These are phyloP conservation scores for Epizoanthus rinbou DNA, from an alignment of 92 coral and sea anemone genomes.

Conservation along the genomic window DNA sequence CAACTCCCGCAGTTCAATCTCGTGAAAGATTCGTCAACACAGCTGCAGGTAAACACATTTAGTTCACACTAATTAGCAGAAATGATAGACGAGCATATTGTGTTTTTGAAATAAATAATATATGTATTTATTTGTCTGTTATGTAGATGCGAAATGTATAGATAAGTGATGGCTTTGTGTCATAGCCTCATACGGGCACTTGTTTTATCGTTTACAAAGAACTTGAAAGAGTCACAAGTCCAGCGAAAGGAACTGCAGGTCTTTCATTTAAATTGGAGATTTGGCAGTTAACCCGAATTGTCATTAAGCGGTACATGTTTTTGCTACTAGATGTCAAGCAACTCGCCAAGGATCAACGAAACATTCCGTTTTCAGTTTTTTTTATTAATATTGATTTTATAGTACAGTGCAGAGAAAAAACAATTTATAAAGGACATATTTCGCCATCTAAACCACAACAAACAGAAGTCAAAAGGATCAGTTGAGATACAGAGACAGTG, in stretches of 20 bases:
- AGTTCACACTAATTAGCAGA: constrained; percentile 14
- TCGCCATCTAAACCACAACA: background rate
- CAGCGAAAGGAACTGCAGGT: too few species aligned
- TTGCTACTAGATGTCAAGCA: background rate
- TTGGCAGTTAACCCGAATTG: background rate
- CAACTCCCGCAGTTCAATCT: background rate
- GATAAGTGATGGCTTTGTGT: too few species aligned
- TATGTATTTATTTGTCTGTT: background rate
- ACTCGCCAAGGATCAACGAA: constrained; percentile 7
- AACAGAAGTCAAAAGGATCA: background rate
- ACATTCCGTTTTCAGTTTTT: background rate
- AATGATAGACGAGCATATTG: background rate
- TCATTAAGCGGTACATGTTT: background rate
- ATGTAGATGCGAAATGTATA: background rate
- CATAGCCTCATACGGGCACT: background rate
- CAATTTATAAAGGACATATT: background rate
- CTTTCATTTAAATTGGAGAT: background rate
- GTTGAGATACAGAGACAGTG: background rate
- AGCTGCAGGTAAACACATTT: constrained; percentile 17
- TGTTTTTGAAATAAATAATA: constrained; percentile 2
- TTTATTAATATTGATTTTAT: background rate
- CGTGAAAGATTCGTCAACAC: background rate
- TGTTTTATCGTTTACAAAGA: background rate
- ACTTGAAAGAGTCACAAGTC: background rate
- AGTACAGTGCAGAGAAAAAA: background rate